Evolutionary conservation across 1,140 invertebrate species (phyloP).

Genomic region (Drosophila quadrilineata): DNA sequence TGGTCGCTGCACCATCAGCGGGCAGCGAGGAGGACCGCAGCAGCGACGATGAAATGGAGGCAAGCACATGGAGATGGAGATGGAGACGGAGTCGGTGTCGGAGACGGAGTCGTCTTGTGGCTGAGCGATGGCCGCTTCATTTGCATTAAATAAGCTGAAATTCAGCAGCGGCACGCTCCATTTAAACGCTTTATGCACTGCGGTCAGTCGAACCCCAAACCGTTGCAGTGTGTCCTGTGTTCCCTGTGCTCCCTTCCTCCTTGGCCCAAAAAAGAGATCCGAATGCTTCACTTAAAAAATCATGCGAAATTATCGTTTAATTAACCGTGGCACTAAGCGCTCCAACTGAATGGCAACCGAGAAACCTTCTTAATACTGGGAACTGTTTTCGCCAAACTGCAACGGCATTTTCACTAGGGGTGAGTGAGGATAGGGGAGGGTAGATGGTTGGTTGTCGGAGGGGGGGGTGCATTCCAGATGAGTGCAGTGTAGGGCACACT

Average conservation of each 20-base stretch:
- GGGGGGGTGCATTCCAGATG: too few species aligned
- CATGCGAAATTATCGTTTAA: slow-evolving; percentile 78
- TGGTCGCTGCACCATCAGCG: too few species aligned
- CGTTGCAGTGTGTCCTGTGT: slow-evolving; percentile 21
- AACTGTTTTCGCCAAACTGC: not conserved
- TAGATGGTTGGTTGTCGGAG: too few species aligned
- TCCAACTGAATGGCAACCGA: slow-evolving; percentile 30
- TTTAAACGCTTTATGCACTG: slow-evolving; percentile 70
- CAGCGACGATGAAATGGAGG: not conserved
- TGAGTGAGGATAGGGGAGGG: too few species aligned
- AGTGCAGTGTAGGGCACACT: too few species aligned
- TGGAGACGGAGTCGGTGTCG: not conserved
- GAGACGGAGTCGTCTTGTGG: not conserved
- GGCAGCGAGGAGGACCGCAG: not conserved
- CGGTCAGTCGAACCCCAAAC: slow-evolving; percentile 36
- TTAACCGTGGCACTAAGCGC: slow-evolving; percentile 65
- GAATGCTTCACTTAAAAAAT: slow-evolving; percentile 47
- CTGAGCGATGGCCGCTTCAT: slow-evolving; percentile 65
- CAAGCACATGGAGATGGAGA: not conserved
- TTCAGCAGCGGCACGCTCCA: slow-evolving; percentile 73
- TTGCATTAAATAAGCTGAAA: slow-evolving; percentile 81
- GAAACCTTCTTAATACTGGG: not conserved
- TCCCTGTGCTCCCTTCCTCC: too few species aligned
- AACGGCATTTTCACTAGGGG: too few species aligned
- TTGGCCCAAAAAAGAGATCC: too few species aligned